Percentiles rank a stretch among this genome's conserved stretches.
phyloP scores from a whole-genome alignment of 2,888 invertebrate species.

The Plusia festucae region DNA sequence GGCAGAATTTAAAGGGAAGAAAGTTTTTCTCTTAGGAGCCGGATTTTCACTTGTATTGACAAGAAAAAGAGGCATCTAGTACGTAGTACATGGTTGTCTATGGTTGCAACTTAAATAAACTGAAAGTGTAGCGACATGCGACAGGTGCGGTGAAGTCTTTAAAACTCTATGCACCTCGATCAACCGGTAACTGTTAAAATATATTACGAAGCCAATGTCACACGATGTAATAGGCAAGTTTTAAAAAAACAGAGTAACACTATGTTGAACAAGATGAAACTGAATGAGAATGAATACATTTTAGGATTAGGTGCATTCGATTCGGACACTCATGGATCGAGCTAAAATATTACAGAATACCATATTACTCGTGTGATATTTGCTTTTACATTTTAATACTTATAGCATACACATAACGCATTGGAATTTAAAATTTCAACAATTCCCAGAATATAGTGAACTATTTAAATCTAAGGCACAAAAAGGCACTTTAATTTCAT shows the following conservation, averaged over 20 bases:
- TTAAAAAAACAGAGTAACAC: too few species aligned
- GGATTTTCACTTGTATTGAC: too few species aligned
- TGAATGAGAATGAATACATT: not conserved
- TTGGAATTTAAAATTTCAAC: constrained; percentile 57
- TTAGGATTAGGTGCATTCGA: not conserved
- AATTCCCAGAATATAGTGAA: constrained; percentile 51
- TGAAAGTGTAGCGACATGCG: constrained; percentile 42
- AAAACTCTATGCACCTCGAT: constrained; percentile 62
- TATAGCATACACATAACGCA: constrained; percentile 51
- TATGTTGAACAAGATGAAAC: not conserved
- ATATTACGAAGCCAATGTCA: constrained; percentile 47
- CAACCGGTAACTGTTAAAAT: constrained; percentile 69
- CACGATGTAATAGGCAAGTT: constrained; percentile 30
- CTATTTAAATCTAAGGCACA: constrained; percentile 71
- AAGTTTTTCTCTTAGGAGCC: too few species aligned
- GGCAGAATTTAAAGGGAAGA: not conserved
- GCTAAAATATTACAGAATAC: constrained; percentile 7
- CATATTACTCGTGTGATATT: constrained; percentile 44
- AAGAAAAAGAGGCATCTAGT: not conserved
- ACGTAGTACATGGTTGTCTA: constrained; percentile 26
- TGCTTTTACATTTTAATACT: constrained; percentile 52
- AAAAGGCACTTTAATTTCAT: constrained; percentile 73
- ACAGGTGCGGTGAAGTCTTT: constrained; percentile 57
- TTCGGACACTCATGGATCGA: not conserved
- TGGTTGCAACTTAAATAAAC: constrained; percentile 52